Conservation (phyloP, 37 sponge, comb jelly and placozoan species). For the Beroe ovata region DNA sequence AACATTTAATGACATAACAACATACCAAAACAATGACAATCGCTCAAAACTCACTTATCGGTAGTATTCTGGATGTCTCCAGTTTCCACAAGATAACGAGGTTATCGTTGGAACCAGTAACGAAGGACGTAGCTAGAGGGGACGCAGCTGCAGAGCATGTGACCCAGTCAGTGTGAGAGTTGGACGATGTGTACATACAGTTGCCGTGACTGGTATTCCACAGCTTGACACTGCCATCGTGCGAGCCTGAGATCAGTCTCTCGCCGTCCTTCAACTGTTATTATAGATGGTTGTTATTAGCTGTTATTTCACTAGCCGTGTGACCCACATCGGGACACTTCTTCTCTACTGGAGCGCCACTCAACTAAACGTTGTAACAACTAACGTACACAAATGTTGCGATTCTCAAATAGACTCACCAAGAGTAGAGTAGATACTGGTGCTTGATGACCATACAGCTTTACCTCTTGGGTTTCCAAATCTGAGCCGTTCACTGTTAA, state of each 20-base stretch:
- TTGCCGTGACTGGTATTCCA: constrained; percentile 7
- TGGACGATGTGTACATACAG: constrained; percentile 8
- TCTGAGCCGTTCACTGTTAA: not conserved
- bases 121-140: not conserved
- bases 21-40: no score
- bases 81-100: constrained; percentile 50
- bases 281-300: no score
- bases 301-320: no score
- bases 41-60: not conserved
- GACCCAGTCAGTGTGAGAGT: constrained; percentile 57
- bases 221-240: constrained; percentile 53
- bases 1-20: not conserved
- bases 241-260: constrained; percentile 45
- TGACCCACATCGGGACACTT: no score
- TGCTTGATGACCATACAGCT: constrained; percentile 36
- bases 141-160: constrained; percentile 3
- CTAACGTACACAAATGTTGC: no score
- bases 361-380: no score
- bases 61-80: constrained; percentile 17
- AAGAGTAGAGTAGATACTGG: constrained; percentile 36
- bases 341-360: no score
- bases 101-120: constrained; percentile 52
- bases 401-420: no score
- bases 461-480: not conserved
- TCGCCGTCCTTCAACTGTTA: constrained; percentile 20